A percentile compares a stretch with the other conserved stretches of the same genome.
These are phyloP conservation scores for Corythornis leucogaster DNA, from an alignment of 2,797 vertebrate genomes.

Conservation along the genomic window DNA sequence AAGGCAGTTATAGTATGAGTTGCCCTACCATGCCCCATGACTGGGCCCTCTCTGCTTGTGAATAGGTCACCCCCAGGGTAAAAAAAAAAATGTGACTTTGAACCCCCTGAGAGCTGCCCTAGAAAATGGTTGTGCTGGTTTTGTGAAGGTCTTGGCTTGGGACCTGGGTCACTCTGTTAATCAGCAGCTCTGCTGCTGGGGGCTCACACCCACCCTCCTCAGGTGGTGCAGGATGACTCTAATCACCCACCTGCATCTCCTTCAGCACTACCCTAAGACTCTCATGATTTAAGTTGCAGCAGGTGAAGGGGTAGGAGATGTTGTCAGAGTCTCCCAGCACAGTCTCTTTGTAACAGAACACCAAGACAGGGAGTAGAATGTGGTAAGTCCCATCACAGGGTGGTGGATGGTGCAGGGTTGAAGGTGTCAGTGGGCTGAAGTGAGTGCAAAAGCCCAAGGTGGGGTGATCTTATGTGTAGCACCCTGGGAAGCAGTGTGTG, in stretches of 20 bases:
- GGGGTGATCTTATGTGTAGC: accelerated
- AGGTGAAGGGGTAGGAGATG: not conserved
- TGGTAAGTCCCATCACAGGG: not conserved
- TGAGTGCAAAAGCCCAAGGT: accelerated
- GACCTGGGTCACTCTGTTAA: not conserved
- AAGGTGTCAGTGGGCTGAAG: no score
- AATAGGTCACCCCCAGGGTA: not conserved
- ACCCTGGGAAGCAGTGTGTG: not conserved
- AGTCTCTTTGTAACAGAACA: not conserved
- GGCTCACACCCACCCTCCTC: not conserved
- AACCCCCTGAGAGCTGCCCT: not conserved
- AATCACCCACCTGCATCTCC: accelerated
- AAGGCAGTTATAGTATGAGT: not conserved
- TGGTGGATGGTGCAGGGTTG: not conserved
- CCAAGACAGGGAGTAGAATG: not conserved
- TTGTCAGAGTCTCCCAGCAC: not conserved
- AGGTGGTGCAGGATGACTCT: accelerated
- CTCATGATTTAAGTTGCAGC: not conserved
- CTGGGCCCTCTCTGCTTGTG: not conserved
- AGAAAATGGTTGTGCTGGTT: not conserved
- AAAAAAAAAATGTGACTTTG: not conserved
- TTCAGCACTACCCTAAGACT: not conserved
- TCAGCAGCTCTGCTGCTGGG: not conserved
- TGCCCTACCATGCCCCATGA: not conserved
- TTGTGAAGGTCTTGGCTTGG: not conserved